Evolutionary conservation across 2,113 vertebrate genomes (phyloP).

Genomic region (Corapipo altera): DNA sequence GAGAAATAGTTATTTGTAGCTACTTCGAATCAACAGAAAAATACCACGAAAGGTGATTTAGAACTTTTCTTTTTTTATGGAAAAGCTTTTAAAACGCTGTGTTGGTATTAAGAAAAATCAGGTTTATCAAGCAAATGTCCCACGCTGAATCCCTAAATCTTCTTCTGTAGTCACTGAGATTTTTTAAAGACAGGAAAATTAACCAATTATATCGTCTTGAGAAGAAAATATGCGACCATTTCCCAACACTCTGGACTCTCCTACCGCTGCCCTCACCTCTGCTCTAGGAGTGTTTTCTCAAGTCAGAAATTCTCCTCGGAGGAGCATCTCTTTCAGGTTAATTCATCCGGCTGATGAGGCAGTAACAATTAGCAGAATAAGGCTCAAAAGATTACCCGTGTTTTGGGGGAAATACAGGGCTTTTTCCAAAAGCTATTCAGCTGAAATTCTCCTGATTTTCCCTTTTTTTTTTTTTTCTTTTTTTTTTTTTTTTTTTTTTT

Average conservation of each 20-base stretch:
- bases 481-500: neutral
- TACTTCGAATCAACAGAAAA: neutral
- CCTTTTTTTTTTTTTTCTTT: neutral
- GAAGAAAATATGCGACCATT: neutral
- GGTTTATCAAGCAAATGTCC: neutral
- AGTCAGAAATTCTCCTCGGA: neutral
- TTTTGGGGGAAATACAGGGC: neutral
- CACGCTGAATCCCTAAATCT: neutral
- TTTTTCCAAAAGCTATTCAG: neutral
- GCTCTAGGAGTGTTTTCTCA: neutral
- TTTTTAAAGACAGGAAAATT: neutral
- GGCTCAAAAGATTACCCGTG: neutral
- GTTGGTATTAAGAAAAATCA: neutral
- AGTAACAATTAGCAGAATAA: neutral
- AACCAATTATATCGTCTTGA: neutral
- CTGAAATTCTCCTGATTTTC: neutral
- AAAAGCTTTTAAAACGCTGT: neutral
- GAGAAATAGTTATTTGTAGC: neutral
- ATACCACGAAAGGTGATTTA: neutral
- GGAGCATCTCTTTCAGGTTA: constrained; percentile 12
- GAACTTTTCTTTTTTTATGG: neutral
- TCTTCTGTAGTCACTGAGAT: neutral
- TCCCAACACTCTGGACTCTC: neutral
- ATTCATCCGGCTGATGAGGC: constrained; percentile 4
- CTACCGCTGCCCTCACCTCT: neutral